Base-by-base conservation (phyloP, 1,140 invertebrate species). In the Contarinia nasturtii region DNA sequence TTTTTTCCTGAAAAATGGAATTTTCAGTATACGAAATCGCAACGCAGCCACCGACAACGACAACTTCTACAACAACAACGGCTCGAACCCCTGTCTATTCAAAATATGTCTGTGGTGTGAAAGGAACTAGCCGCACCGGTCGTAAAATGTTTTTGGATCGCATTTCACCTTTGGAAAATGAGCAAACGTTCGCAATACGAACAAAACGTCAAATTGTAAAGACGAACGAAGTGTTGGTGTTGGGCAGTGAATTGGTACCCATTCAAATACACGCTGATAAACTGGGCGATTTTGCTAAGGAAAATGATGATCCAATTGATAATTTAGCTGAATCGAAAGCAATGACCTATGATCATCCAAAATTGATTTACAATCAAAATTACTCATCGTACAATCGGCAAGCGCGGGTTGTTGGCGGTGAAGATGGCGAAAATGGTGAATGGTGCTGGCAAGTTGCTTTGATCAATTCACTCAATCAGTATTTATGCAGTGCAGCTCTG, bases 401-500 rank as follows among this genome's bases (percentile, higher is more conserved):
- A 2, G 79, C 69, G 0, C 69, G 86, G 27, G 87, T 94, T 19
- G 86, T 93, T 34, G 88, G 88, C n/a, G 88, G 89, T 5, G 80
- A 82, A 62, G 86, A 92, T 59, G 83, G 87, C 7, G 76, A 82
- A 51, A 81, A 86, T 21, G 86, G 85, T 7, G 88, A 92, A 67
- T 92, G 87, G 86, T 92, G 89, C 65, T 93, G 89, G 89, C 89
- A 92, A 64, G 86, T 90, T 33, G 91, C 90, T 1, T 71, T 96
- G 40, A 87, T 95, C 56, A 95, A 93, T 60, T 86, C 85, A 0
- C 67, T 87, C 10, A 92, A 94, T 64, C 88, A 93, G 62, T 93
- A 94, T 63, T 71, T 92, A n/a, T 97, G 92, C 61, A 91, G 92
- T 2, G 92, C 89, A 14, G 90, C 90, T 1, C 72, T 96, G 1